Evolutionary conservation across 92 coral and sea anemone species (phyloP).

Genomic region (Porites rus): DNA sequence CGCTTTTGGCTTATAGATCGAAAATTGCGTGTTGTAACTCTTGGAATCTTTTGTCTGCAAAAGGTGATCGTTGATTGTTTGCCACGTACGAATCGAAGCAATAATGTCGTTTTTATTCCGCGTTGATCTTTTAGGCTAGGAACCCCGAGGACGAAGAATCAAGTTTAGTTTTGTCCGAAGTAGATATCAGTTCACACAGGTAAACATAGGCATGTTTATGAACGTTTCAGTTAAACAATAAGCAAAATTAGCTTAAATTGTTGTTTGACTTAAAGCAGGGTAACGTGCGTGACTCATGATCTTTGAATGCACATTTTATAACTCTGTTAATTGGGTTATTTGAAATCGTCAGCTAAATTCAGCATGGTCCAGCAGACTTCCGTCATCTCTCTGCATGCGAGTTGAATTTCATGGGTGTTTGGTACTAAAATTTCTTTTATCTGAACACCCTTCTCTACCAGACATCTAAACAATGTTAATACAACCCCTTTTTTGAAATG

Average conservation of each 20-base stretch:
- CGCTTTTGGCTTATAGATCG: not conserved
- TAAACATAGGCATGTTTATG: slow-evolving; percentile 23
- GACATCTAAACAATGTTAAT: too few relatives aligned
- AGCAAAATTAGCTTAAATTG: not conserved
- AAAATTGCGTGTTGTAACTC: slow-evolving; percentile 9
- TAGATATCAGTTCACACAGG: slow-evolving; percentile 62
- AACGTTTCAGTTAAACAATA: not conserved
- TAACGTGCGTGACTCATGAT: slow-evolving; percentile 20
- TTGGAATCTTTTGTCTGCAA: slow-evolving; percentile 27
- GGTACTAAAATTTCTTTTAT: too few relatives aligned
- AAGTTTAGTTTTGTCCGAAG: slow-evolving; percentile 53
- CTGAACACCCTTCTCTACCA: too few relatives aligned
- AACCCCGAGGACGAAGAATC: slow-evolving; percentile 82
- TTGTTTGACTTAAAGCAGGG: not conserved
- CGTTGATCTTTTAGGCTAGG: slow-evolving; percentile 63
- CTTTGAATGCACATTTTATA: not conserved
- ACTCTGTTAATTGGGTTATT: not conserved
- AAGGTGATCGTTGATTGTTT: not conserved
- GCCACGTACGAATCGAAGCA: slow-evolving; percentile 27
- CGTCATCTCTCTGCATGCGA: too few relatives aligned
- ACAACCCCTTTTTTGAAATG: too few relatives aligned
- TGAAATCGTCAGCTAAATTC: too few relatives aligned
- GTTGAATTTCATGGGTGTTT: too few relatives aligned
- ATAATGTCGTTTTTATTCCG: not conserved
- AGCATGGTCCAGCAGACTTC: too few relatives aligned